Base-by-base conservation (phyloP, 2,113 vertebrate genomes). In the Ellobius talpinus region DNA sequence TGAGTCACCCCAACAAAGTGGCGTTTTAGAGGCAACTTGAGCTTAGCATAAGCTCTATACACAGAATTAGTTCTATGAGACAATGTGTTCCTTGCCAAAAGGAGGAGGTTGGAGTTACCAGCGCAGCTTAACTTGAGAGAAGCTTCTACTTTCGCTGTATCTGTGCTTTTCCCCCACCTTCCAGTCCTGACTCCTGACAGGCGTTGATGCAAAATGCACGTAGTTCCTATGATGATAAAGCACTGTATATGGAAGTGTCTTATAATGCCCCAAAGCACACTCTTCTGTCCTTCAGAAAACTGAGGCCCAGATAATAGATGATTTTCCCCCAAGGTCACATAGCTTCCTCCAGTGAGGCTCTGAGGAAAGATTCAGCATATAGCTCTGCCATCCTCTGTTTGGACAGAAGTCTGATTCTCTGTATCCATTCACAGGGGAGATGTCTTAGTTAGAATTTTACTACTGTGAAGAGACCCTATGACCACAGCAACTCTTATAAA, bases 1-100 rank as follows among this genome's bases (percentile, higher is more conserved):
- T 0, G 2, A 45, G 72, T 95, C 94, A 96, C 93, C 96, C 92
- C 89, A 94, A 91, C 29, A 95, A 89, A 97, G 86, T 72, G 77
- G 21, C 86, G 31, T 90, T 97, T 97, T 72, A 17, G 19, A 97
- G 95, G 63, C 8, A 61, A 93, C 47, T 50, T 81, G 92, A 95
- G 96, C 68, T 96, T 89, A 89, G 52, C n/a, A 84, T 82, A 94
- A 96, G 66, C 63, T 94, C 82, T 93, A 42, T 91, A n/a, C 68
- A 61, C 70, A 87, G 89, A 97, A 95, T 91, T 47, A 61, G 10
- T 91, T 90, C n/a, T 9, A 39, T 74, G 47, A 78, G 50, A 87
- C 87, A 95, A 50, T 58, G 42, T 4, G 31, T 39, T 86, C 93
- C 52, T 86, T 84, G 90, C 65, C 47, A n/a, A 79, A 76, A 65